Evolutionary conservation across 2,888 invertebrate genomes (phyloP).

Genomic region (Drosophila hawaiiensis): DNA sequence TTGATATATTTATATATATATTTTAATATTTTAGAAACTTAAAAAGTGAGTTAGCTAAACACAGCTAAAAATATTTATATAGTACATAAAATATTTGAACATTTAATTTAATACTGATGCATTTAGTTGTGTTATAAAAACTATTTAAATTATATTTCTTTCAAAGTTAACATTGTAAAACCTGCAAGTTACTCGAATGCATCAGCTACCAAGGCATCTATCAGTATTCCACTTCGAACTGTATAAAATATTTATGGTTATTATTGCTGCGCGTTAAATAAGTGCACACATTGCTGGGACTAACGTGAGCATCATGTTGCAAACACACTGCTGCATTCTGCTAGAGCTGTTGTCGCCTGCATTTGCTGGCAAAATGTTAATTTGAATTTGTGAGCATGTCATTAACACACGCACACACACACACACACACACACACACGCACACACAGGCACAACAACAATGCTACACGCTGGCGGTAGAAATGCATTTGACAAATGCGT

Average conservation of each 20-base stretch:
- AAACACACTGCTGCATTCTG: conserved; percentile 39
- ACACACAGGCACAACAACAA: conserved; percentile 40
- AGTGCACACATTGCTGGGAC: conserved; percentile 18
- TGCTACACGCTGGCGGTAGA: conserved; percentile 33
- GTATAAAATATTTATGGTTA: background rate
- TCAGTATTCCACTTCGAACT: background rate
- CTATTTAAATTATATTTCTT: background rate
- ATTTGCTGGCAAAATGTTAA: conserved; percentile 79
- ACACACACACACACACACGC: conserved; percentile 41
- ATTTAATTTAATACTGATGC: background rate
- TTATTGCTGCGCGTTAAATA: background rate
- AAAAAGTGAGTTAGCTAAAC: background rate
- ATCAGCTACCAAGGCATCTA: background rate
- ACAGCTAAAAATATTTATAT: background rate
- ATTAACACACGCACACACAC: conserved; percentile 74
- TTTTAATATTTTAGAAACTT: background rate
- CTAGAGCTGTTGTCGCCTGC: conserved; percentile 62
- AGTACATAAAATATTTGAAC: background rate
- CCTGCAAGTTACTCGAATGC: background rate
- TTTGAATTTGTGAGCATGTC: conserved; percentile 82
- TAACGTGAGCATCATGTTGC: conserved; percentile 61
- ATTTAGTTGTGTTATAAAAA: background rate
- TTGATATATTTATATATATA: too few species aligned
- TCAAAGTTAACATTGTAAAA: background rate
- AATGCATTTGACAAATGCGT: conserved; percentile 78